phyloP scores from a whole-genome alignment of 2,113 vertebrate genomes.

The Campylomormyrus numenius region DNA sequence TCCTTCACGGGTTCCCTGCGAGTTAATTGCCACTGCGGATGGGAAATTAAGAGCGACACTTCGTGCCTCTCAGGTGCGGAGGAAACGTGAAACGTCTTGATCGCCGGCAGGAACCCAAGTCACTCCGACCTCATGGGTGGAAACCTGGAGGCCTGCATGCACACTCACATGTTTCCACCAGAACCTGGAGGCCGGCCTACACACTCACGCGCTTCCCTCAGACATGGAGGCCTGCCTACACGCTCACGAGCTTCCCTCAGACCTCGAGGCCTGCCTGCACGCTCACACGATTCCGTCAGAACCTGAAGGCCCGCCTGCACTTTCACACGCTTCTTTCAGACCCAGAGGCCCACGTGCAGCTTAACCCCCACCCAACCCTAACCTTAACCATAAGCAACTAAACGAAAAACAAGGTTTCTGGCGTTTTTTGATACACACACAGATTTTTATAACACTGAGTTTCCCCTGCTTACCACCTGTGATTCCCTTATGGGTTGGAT shows the following conservation, averaged over 20 bases:
- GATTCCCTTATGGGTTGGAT: constrained; percentile 29
- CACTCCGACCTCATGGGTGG: background rate
- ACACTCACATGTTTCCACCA: background rate
- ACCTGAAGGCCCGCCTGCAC: background rate
- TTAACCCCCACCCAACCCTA: background rate
- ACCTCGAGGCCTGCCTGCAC: too few species aligned
- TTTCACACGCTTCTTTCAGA: background rate
- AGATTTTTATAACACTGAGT: background rate
- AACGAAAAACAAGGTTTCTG: background rate
- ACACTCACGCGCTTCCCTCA: background rate
- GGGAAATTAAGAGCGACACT: background rate
- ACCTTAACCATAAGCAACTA: background rate
- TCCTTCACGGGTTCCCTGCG: constrained; percentile 8
- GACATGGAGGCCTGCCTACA: too few species aligned
- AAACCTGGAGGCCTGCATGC: background rate
- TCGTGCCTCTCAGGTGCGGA: background rate
- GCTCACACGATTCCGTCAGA: too few species aligned
- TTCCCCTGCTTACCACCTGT: constrained; percentile 31
- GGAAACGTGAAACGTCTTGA: background rate
- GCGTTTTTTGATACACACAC: background rate
- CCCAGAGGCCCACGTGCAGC: background rate
- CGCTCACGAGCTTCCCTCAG: background rate
- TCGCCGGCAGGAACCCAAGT: background rate
- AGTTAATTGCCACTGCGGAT: constrained; percentile 21
- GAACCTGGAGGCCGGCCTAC: background rate